Percentiles rank a stretch among this genome's conserved stretches.
Evolutionary conservation across 2,888 invertebrate species (phyloP).

Genomic region (Hirtodrosophila histrioides): DNA sequence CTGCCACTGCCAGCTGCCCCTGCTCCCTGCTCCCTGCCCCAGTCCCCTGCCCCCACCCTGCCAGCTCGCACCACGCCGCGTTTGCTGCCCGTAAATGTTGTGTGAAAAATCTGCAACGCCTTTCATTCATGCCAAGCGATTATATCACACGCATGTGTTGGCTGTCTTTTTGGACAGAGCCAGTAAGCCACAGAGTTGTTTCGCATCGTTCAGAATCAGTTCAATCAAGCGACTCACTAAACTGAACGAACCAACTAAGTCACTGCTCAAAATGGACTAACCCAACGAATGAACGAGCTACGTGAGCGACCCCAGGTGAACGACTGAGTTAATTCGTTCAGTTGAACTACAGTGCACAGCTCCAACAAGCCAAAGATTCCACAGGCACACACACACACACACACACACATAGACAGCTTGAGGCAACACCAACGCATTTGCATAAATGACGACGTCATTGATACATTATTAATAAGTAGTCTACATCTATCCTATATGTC

Average conservation of each 20-base stretch:
- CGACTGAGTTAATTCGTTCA: background rate
- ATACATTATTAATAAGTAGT: constrained; percentile 36
- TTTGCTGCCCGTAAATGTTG: constrained; percentile 46
- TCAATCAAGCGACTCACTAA: too few relatives aligned
- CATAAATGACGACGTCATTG: constrained; percentile 61
- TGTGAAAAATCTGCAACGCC: constrained; percentile 74
- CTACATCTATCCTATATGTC: constrained; percentile 16
- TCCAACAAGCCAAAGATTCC: constrained; percentile 33
- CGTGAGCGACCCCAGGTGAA: too few relatives aligned
- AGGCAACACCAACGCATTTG: constrained; percentile 31
- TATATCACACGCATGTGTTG: constrained; percentile 68
- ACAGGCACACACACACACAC: constrained; percentile 27
- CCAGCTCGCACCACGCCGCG: too few relatives aligned
- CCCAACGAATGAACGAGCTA: too few relatives aligned
- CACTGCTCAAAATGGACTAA: too few relatives aligned
- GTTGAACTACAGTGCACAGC: constrained; percentile 7
- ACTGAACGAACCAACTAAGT: too few relatives aligned
- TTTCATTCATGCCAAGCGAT: constrained; percentile 73
- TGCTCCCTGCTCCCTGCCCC: background rate
- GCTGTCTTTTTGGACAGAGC: constrained; percentile 72
- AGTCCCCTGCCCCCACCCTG: background rate
- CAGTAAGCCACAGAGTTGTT: constrained; percentile 22
- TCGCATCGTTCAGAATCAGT: too few relatives aligned
- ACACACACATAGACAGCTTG: constrained; percentile 18
- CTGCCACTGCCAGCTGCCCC: background rate